Evolutionary conservation across 2,113 vertebrate species (phyloP).

Genomic region (Empidonax traillii): DNA sequence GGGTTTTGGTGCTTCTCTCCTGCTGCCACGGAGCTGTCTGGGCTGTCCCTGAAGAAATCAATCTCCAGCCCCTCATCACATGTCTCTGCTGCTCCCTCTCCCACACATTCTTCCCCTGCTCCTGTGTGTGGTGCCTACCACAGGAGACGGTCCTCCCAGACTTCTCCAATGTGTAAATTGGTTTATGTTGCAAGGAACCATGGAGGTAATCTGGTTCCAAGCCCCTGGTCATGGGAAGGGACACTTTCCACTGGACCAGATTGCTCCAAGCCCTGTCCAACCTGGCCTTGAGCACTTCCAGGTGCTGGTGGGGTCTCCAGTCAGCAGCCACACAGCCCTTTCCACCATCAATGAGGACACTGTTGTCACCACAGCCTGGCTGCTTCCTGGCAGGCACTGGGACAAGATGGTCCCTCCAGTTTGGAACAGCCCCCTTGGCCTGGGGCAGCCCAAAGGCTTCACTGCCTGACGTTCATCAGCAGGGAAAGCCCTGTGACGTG

Average conservation of each 20-base stretch:
- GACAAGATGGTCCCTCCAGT: not conserved
- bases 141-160: not conserved
- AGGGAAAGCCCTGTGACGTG: not conserved
- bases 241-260: accelerated
- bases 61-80: not conserved
- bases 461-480: not conserved
- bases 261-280: not conserved
- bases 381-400: not conserved
- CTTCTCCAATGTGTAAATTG: not conserved
- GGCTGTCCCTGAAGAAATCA: not conserved
- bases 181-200: not conserved
- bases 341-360: not conserved
- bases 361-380: accelerated
- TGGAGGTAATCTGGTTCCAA: accelerated
- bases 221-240: not conserved
- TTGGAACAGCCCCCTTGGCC: accelerated
- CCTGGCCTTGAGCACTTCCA: not conserved
- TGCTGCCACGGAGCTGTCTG: no score
- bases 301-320: not conserved
- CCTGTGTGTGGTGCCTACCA: not conserved
- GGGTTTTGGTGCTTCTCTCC: not conserved
- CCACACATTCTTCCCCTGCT: not conserved
- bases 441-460: accelerated
- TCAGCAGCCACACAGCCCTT: not conserved
- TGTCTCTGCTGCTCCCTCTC: not conserved